phyloP scores from a whole-genome alignment of 1,140 invertebrate genomes.

The Onthophagus taurus region DNA sequence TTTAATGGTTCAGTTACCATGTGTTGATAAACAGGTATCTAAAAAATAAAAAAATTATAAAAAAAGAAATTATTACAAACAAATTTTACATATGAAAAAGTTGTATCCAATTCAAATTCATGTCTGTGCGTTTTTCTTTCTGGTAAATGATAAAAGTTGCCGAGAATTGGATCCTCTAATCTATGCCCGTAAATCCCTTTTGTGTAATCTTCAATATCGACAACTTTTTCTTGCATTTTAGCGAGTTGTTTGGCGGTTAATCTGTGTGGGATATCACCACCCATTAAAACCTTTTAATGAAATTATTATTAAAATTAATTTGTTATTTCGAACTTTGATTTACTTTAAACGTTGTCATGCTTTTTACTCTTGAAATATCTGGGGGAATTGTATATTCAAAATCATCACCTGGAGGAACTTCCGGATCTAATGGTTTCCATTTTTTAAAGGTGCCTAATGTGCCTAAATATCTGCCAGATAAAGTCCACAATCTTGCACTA shows the following conservation, averaged over 20 bases:
- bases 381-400: slow-evolving; percentile 46
- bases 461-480: slow-evolving; percentile 56
- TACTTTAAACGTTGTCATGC: slow-evolving; percentile 56
- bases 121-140: slow-evolving; percentile 25
- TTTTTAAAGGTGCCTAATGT: slow-evolving; percentile 55
- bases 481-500: slow-evolving; percentile 57
- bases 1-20: slow-evolving; percentile 4
- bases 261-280: slow-evolving; percentile 24
- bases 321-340: neutral
- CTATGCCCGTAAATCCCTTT: slow-evolving; percentile 30
- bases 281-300: slow-evolving; percentile 26
- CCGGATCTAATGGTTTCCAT: slow-evolving; percentile 41
- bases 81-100: slow-evolving; percentile 31
- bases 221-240: slow-evolving; percentile 24
- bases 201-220: slow-evolving; percentile 22
- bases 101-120: slow-evolving; percentile 31
- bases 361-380: slow-evolving; percentile 53
- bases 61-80: neutral
- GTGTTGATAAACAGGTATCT: slow-evolving; percentile 10
- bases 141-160: slow-evolving; percentile 29
- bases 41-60: neutral
- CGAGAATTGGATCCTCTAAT: slow-evolving; percentile 32
- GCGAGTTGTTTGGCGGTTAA: slow-evolving; percentile 30
- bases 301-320: slow-evolving; percentile 1
- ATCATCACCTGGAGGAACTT: slow-evolving; percentile 25